These are phyloP conservation scores for Drosophila pseudoobscura DNA, from an alignment of 1,140 invertebrate genomes.

Conservation along the genomic window DNA sequence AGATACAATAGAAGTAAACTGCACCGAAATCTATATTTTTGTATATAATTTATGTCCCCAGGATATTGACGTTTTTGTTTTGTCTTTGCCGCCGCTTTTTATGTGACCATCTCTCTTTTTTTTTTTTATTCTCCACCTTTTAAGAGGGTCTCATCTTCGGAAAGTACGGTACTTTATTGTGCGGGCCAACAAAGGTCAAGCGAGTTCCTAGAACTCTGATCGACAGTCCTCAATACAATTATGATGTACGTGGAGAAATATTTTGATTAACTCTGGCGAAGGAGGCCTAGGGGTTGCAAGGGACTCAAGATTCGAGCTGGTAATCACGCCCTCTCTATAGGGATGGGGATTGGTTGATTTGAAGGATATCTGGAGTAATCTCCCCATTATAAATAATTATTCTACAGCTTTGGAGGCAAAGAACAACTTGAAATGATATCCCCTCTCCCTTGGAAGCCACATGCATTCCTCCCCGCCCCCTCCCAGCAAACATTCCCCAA, in stretches of 20 bases:
- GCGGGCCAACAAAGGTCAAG: slow-evolving; percentile 37
- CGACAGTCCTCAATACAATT: slow-evolving; percentile 32
- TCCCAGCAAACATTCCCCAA: slow-evolving; percentile 10
- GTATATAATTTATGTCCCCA: slow-evolving; percentile 68
- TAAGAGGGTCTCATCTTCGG: slow-evolving; percentile 20
- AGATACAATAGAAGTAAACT: slow-evolving; percentile 6
- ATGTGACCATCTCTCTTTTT: slow-evolving; percentile 14
- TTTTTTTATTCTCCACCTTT: slow-evolving; percentile 13
- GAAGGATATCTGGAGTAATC: too few relatives aligned
- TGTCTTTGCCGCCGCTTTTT: slow-evolving; percentile 59
- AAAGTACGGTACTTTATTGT: slow-evolving; percentile 66
- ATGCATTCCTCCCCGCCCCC: slow-evolving; percentile 17
- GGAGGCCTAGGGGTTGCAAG: slow-evolving; percentile 7
- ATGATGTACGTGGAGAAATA: slow-evolving; percentile 74
- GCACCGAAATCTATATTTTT: slow-evolving; percentile 46
- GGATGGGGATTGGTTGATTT: too few relatives aligned
- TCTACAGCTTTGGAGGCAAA: slow-evolving; percentile 10
- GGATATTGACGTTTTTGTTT: slow-evolving; percentile 69
- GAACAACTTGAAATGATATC: slow-evolving; percentile 23
- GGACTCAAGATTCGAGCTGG: too few relatives aligned
- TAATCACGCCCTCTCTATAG: slow-evolving; percentile 10
- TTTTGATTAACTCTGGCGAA: slow-evolving; percentile 47
- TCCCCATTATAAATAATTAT: slow-evolving; percentile 16
- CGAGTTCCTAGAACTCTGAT: slow-evolving; percentile 36
- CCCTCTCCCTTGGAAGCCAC: slow-evolving; percentile 20